A percentile compares a stretch with the other conserved stretches of the same genome.
These are phyloP conservation scores for Sebastes hubbsi DNA, from an alignment of 2,797 vertebrate genomes.

Conservation along the genomic window DNA sequence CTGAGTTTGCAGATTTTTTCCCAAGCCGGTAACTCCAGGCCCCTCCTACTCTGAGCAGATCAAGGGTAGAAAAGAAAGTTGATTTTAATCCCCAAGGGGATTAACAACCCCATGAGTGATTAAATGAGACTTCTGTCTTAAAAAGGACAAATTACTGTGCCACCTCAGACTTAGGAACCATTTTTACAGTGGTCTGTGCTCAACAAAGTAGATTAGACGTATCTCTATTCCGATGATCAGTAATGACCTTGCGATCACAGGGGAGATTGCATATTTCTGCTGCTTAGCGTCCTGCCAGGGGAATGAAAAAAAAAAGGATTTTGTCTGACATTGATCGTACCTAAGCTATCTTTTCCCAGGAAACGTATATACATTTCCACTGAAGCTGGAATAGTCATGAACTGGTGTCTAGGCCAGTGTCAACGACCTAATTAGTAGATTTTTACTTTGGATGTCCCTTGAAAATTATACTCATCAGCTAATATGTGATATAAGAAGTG, in stretches of 20 bases:
- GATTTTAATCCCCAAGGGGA: conserved; percentile 75
- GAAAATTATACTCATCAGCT: neutral
- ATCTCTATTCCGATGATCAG: conserved; percentile 56
- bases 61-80: conserved; percentile 67
- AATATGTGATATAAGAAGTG: too few species aligned
- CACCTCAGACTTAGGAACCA: conserved; percentile 71
- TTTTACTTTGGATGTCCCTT: neutral
- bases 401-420: neutral
- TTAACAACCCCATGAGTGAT: conserved; percentile 76
- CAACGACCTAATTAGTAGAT: neutral
- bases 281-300: conserved; percentile 44
- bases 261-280: conserved; percentile 57
- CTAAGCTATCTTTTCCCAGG: conserved; percentile 43
- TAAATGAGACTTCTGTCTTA: conserved; percentile 70
- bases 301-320: conserved; percentile 31
- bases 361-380: conserved; percentile 10
- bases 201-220: conserved; percentile 64
- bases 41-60: conserved; percentile 59
- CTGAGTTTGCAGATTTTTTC: conserved; percentile 66
- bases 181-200: conserved; percentile 52
- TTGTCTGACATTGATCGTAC: conserved; percentile 30
- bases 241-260: conserved; percentile 57
- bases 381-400: neutral
- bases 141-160: conserved; percentile 74
- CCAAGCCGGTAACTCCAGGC: conserved; percentile 47